These are phyloP conservation scores for Phenganax marumi DNA, from an alignment of 92 coral and sea anemone species.

Conservation along the genomic window DNA sequence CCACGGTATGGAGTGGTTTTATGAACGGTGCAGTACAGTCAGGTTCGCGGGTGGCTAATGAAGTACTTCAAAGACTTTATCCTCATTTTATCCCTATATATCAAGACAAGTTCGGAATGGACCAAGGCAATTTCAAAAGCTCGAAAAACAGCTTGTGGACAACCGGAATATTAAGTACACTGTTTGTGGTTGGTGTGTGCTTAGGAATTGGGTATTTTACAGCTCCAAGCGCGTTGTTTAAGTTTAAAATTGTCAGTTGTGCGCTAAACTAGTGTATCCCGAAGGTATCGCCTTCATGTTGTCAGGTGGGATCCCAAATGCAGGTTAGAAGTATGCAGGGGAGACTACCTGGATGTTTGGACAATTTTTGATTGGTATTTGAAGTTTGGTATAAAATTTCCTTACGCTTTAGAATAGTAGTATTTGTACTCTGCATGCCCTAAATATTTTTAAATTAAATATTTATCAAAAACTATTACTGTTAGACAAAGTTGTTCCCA, in stretches of 20 bases:
- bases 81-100: conserved; percentile 16
- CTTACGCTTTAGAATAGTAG: no score
- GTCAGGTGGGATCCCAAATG: no score
- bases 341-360: no score
- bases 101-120: neutral
- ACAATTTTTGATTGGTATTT: no score
- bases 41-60: conserved; percentile 76
- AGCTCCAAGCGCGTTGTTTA: neutral
- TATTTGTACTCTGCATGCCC: no score
- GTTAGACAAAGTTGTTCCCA: no score
- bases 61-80: conserved; percentile 59
- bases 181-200: neutral
- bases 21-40: conserved; percentile 92
- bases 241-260: neutral
- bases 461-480: no score
- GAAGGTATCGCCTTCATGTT: no score
- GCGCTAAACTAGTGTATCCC: no score
- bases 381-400: no score
- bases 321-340: no score
- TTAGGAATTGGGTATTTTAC: neutral
- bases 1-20: conserved; percentile 78
- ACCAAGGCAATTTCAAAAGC: neutral
- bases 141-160: conserved; percentile 11
- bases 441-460: no score
- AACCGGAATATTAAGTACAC: conserved; percentile 3